Evolutionary conservation across 2,797 vertebrate species (phyloP), one percentile per base, ranked within the genome.

Genomic region (Macroramphosus scolopax): DNA sequence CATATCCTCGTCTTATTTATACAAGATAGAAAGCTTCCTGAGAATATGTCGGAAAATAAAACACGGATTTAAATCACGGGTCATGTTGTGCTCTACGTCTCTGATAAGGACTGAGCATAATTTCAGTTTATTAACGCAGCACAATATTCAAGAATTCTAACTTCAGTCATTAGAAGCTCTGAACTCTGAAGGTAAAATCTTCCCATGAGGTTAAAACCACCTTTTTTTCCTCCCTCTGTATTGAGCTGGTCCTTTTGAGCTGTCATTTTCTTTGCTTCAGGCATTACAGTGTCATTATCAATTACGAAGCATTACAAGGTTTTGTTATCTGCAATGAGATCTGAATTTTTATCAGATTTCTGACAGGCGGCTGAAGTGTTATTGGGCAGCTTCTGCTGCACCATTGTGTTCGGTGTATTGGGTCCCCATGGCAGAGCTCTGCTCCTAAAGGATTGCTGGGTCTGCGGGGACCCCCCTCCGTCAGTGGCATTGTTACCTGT

Each of bases 401-500:
- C 50, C 41, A 78, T 69, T 68, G 41, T 75, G 55, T 49, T 52
- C 35, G 60, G 39, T 5, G 33, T 71, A 56, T 68, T 36, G 48
- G 68, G 56, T 65, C 53, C 64, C 75, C 62, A 60, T 53, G 59
- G 50, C 41, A 46, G 62, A 6, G 8, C 71, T 50, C 28, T 35
- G 60, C 52, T 80, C 74, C 80, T 80, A 32, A 77, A 81, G 73
- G 77, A 78, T 74, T 64, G 67, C 53, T 41, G 60, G 53, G 58
- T 79, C 69, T 69, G 79, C 2, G n/a, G 55, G 65, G 75, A 77
- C 81, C 77, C 63, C 73, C 80, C 66, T 68, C 68, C 53, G 73
- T 62, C 70, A 40, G 58, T 69, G 71, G 64, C 72, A 77, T 80
- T 85, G 85, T 88, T 82, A 83, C 62, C 86, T 85, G 82, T 87